Conservation (phyloP, 2,113 vertebrate genomes). For the Verasper variegatus region DNA sequence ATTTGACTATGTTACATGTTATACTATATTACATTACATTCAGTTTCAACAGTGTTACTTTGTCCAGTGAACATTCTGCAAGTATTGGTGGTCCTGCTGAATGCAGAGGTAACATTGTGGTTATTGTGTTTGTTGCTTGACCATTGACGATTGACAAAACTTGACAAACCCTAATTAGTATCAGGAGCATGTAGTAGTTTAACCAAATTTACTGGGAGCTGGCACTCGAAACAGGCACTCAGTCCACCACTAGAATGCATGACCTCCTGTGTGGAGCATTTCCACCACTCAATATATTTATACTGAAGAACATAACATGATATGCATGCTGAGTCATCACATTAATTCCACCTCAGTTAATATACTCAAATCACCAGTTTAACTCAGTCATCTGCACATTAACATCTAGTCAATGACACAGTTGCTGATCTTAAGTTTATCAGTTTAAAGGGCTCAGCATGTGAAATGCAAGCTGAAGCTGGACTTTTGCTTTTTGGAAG, state of each 20-base stretch:
- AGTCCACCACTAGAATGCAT: too few species aligned
- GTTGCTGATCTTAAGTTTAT: conserved; percentile 7
- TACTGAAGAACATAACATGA: not conserved
- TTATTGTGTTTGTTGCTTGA: not conserved
- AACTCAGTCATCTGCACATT: too few species aligned
- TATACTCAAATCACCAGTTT: not conserved
- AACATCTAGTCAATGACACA: not conserved
- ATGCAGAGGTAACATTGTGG: too few species aligned
- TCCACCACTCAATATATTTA: not conserved
- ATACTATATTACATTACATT: not conserved
- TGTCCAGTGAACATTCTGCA: not conserved
- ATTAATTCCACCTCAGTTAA: too few species aligned
- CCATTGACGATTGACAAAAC: not conserved
- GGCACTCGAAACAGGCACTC: too few species aligned
- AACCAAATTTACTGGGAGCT: not conserved
- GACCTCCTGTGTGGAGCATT: too few species aligned
- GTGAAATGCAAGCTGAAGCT: conserved; percentile 80
- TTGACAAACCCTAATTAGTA: not conserved
- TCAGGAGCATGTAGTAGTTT: not conserved
- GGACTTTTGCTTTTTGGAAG: conserved; percentile 90
- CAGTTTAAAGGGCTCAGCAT: conserved; percentile 18
- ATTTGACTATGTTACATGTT: not conserved
- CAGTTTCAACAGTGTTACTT: not conserved
- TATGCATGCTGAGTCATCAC: too few species aligned
- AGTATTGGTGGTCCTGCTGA: not conserved